Evolutionary conservation across 2,888 invertebrate genomes (phyloP), one percentile per base, ranked within the genome.

Genomic region (Pecten maximus): DNA sequence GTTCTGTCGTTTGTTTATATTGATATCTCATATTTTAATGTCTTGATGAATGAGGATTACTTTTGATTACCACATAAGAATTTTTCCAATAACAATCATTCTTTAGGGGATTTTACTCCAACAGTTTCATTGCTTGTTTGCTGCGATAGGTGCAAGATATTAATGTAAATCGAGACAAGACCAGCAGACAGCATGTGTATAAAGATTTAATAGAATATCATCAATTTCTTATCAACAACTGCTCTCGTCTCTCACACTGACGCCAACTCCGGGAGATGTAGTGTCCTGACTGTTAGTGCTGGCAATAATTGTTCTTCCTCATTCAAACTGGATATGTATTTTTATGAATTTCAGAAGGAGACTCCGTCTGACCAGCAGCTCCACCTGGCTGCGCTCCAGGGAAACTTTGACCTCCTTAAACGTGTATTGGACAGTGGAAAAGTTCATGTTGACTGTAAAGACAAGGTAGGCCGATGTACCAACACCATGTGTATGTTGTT

Each of bases 381-480:
- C 96, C 99, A 99, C 97, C 97, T 98, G 96, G 98, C 99, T 88
- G 98, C 99, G 40, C 97, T 98, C 93, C 97, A 98, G 91, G 99
- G 99, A 4, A 98, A 99, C 97, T 97, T 98, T 93, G 98, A 98
- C 90, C 97, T 98, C 93, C 97, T 99, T 93, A 97, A 98, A 93
- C 98, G 98, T 95, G 98, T 99, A 91, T 97, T 99, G 93, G 98
- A 99, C 97, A 98, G 98, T 54, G 99, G 99, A 92, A 98, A 98
- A 96, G 99, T 99, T 90, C 99, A 99, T 97, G 98, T 99, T 88
- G 99, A 99, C 97, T 99, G 98, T 95, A 98, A 98, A 96, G 99
- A 99, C 97, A 98, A 98, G 98, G 99, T 99, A 97, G 97, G 97
- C 50, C n/a, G 12, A 88, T 48, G 2, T 40, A 40, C 19, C 60